Percentiles rank a stretch among this genome's conserved stretches.
Conservation (phyloP, 2,113 vertebrate genomes). For the Tyrannus savana region DNA sequence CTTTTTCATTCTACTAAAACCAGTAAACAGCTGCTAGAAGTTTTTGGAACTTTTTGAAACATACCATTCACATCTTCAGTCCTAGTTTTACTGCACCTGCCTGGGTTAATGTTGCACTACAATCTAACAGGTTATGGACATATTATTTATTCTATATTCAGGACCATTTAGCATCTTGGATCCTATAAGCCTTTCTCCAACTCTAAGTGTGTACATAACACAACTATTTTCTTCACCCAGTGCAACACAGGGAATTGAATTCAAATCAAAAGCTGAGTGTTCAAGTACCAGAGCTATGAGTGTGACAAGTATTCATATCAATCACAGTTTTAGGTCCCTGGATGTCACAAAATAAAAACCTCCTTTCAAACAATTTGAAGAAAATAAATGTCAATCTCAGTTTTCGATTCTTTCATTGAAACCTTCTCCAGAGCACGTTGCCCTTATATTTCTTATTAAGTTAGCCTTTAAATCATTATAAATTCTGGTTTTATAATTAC, state of each 20-base stretch:
- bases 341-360: not conserved
- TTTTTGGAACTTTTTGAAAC: conserved; percentile 15
- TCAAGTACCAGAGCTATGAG: not conserved
- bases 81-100: not conserved
- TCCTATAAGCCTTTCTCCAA: not conserved
- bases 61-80: conserved; percentile 14
- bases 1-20: not conserved
- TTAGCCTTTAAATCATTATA: conserved; percentile 20
- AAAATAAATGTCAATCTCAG: not conserved
- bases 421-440: not conserved
- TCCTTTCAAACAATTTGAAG: not conserved
- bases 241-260: not conserved
- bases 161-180: not conserved
- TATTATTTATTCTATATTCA: not conserved
- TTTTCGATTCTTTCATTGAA: not conserved
- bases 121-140: not conserved
- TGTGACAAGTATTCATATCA: not conserved
- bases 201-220: not conserved
- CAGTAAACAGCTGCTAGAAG: not conserved
- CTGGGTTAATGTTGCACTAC: not conserved
- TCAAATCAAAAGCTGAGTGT: not conserved
- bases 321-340: not conserved
- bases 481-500: conserved; percentile 58
- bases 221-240: not conserved
- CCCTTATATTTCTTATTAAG: conserved; percentile 6